phyloP scores from a whole-genome alignment of 1,140 invertebrate genomes.

The Panulirus ornatus region DNA sequence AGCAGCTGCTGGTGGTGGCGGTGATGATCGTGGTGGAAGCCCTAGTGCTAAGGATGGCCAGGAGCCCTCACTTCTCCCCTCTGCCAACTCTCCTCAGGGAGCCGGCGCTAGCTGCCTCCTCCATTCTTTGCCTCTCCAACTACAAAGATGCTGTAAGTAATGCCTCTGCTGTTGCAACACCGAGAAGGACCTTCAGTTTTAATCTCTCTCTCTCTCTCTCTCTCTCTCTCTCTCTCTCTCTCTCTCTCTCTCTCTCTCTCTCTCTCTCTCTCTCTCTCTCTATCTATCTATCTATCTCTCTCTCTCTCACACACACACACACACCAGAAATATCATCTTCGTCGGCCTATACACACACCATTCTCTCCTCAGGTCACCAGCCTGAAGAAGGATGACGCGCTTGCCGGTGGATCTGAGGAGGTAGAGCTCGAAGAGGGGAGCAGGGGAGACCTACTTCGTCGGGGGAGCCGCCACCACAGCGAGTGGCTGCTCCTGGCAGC shows the following conservation, averaged over 20 bases:
- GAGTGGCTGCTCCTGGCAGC: constrained; percentile 27
- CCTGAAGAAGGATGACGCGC: background rate
- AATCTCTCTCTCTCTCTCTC: too few species aligned
- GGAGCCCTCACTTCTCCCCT: background rate
- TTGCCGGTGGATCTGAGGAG: background rate
- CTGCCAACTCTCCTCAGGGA: background rate
- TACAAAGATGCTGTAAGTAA: background rate
- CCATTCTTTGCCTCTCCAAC: constrained; percentile 22
- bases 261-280: background rate
- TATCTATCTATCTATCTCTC: background rate
- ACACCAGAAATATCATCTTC: too few species aligned
- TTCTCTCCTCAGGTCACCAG: background rate
- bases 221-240: background rate
- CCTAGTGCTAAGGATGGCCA: constrained; percentile 10
- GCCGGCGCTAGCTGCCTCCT: background rate
- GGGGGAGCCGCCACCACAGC: background rate
- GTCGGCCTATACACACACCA: background rate
- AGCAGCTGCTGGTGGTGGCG: constrained; percentile 33
- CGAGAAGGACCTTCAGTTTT: background rate
- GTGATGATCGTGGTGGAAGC: constrained; percentile 27
- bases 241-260: background rate
- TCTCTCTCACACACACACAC: background rate
- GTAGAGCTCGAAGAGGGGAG: background rate
- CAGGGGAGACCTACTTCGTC: too few species aligned
- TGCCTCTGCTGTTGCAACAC: background rate